phyloP scores from a whole-genome alignment of 2,888 invertebrate species.

The Anthrax anthrax region DNA sequence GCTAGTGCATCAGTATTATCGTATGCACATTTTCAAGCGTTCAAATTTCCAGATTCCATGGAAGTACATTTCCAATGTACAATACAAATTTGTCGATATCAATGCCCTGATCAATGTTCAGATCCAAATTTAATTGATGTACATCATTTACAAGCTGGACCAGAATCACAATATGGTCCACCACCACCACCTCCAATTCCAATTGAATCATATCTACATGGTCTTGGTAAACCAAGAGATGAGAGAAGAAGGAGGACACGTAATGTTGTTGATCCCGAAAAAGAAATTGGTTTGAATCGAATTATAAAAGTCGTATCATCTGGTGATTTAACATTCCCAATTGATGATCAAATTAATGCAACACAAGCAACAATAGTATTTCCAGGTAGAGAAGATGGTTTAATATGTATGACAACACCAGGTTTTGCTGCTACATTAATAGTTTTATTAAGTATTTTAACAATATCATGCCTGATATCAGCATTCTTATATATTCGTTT shows the following conservation, averaged over 20 bases:
- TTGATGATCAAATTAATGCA: constrained; percentile 51
- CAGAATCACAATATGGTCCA: constrained; percentile 54
- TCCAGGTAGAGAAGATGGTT: constrained; percentile 50
- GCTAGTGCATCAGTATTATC: constrained; percentile 83
- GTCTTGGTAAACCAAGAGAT: constrained; percentile 48
- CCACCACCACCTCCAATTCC: constrained; percentile 46
- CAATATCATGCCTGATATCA: constrained; percentile 74
- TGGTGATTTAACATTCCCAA: constrained; percentile 72
- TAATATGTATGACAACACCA: constrained; percentile 90
- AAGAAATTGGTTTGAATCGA: constrained; percentile 76
- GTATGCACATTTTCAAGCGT: constrained; percentile 88
- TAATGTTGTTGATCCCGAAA: constrained; percentile 52
- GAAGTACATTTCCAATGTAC: constrained; percentile 93
- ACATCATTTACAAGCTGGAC: constrained; percentile 38
- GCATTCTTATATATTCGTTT: constrained; percentile 72
- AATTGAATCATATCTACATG: constrained; percentile 49
- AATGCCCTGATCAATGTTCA: constrained; percentile 85
- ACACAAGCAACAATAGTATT: constrained; percentile 53
- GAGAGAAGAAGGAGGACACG: constrained; percentile 56
- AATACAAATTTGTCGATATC: constrained; percentile 83
- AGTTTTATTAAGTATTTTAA: constrained; percentile 63
- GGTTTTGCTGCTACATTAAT: constrained; percentile 79
- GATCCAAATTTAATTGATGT: constrained; percentile 47
- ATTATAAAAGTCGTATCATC: constrained; percentile 84
- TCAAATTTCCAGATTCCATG: constrained; percentile 93